A percentile compares a stretch with the other conserved stretches of the same genome.
Evolutionary conservation across 2,888 invertebrate species (phyloP).

Genomic region (Pterostichus niger): DNA sequence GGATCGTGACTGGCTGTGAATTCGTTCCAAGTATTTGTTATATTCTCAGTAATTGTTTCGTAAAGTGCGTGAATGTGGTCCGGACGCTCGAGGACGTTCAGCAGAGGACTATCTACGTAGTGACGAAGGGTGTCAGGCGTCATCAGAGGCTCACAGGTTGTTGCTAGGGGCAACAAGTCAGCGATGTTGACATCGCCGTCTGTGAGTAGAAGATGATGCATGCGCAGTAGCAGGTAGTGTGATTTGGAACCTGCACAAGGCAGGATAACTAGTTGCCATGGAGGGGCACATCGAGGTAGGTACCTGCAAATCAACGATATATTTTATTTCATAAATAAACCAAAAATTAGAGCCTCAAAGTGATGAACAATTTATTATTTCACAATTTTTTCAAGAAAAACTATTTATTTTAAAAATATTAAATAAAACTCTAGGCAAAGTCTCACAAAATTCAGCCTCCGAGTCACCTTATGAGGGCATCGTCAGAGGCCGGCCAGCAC

Average conservation of each 20-base stretch:
- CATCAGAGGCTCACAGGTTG: slow-evolving; percentile 19
- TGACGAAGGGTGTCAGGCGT: slow-evolving; percentile 3
- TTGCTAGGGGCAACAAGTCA: slow-evolving; percentile 82
- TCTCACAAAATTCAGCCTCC: too few species aligned
- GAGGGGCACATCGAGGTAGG: slow-evolving; percentile 85
- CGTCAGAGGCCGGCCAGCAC: too few species aligned
- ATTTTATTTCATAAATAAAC: too few species aligned
- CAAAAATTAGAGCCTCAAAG: too few species aligned
- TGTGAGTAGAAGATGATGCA: slow-evolving; percentile 87
- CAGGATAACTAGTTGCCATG: slow-evolving; percentile 90
- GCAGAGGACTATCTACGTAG: slow-evolving; percentile 76
- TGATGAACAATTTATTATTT: too few species aligned
- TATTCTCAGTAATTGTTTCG: slow-evolving; percentile 83
- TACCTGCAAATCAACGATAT: slow-evolving; percentile 79
- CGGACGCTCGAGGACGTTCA: slow-evolving; percentile 81
- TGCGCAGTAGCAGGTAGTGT: slow-evolving; percentile 85
- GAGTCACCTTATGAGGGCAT: too few species aligned
- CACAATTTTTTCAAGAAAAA: too few species aligned
- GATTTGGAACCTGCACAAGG: slow-evolving; percentile 80
- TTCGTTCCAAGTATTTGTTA: slow-evolving; percentile 89
- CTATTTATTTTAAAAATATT: too few species aligned
- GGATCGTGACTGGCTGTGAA: slow-evolving; percentile 89
- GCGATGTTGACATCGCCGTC: slow-evolving; percentile 87
- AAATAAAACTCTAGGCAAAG: too few species aligned
- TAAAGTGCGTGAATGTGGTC: slow-evolving; percentile 84